phyloP scores from a whole-genome alignment of 2,113 vertebrate genomes.

The Apistogramma diplotaenia region DNA sequence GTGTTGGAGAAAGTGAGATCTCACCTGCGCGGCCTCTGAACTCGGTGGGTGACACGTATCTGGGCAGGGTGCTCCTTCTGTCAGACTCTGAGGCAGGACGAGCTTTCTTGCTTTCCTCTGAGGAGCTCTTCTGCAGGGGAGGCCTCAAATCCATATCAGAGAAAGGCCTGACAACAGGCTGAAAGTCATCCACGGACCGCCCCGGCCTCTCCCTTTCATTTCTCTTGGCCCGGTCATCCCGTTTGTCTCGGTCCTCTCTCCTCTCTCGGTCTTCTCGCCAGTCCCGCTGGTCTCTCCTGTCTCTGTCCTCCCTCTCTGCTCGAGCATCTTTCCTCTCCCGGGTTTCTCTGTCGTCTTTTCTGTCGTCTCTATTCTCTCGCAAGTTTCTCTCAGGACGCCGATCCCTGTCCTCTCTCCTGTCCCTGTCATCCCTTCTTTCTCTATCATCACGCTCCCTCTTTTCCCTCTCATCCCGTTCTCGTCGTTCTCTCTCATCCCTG shows the following conservation, averaged over 20 bases:
- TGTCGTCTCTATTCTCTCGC: constrained; percentile 6
- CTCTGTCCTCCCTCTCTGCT: not conserved
- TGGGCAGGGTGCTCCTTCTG: constrained; percentile 71
- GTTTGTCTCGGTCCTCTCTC: constrained; percentile 10
- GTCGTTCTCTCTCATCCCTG: not conserved
- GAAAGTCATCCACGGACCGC: constrained; percentile 6
- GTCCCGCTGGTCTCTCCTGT: not conserved
- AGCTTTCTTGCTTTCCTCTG: constrained; percentile 57
- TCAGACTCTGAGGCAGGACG: constrained; percentile 74
- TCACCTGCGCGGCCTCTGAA: constrained; percentile 75
- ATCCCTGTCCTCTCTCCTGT: constrained; percentile 8
- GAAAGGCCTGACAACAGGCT: constrained; percentile 24
- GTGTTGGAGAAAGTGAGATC: not conserved
- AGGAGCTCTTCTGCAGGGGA: constrained; percentile 54
- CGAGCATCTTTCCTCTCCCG: constrained; percentile 5
- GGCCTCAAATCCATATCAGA: constrained; percentile 65
- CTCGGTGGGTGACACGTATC: constrained; percentile 68
- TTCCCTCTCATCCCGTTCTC: not conserved
- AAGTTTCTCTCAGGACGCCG: not conserved
- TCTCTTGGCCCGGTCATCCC: constrained; percentile 31
- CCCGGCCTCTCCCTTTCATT: constrained; percentile 48
- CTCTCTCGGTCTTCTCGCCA: constrained; percentile 17
- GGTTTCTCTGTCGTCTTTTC: not conserved
- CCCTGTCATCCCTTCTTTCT: not conserved
- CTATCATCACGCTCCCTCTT: not conserved